A percentile compares a stretch with the other conserved stretches of the same genome.
Conservation (phyloP, 2,888 invertebrate genomes). For the Drosophila eohydei region DNA sequence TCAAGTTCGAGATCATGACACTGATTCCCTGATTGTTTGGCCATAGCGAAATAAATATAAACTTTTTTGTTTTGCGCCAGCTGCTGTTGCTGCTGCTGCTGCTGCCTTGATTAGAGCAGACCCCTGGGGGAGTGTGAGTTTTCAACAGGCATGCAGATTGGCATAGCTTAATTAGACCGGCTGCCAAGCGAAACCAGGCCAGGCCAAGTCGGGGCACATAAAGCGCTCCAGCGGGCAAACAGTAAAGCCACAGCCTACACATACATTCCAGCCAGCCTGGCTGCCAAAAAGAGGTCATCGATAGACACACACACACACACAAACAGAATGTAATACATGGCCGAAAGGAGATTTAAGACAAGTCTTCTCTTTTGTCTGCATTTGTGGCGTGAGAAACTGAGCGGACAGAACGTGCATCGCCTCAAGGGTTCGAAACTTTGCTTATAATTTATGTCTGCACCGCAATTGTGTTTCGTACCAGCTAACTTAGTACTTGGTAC, state of each 20-base stretch:
- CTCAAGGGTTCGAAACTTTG: slow-evolving; percentile 65
- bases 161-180: slow-evolving; percentile 74
- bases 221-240: slow-evolving; percentile 23
- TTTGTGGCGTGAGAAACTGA: slow-evolving; percentile 70
- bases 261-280: slow-evolving; percentile 33
- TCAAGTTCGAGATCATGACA: slow-evolving; percentile 82
- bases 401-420: slow-evolving; percentile 74
- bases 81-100: slow-evolving; percentile 28
- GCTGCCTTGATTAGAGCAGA: slow-evolving; percentile 56
- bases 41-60: slow-evolving; percentile 31
- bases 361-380: slow-evolving; percentile 28
- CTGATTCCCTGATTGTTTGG: slow-evolving; percentile 65
- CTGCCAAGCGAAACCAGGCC: slow-evolving; percentile 53
- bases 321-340: slow-evolving; percentile 37
- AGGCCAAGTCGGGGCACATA: slow-evolving; percentile 14
- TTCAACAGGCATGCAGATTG: slow-evolving; percentile 62
- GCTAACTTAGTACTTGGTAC: slow-evolving; percentile 1
- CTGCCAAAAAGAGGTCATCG: slow-evolving; percentile 70
- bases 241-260: slow-evolving; percentile 39
- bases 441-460: slow-evolving; percentile 71
- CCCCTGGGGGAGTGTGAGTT: slow-evolving; percentile 34
- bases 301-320: slow-evolving; percentile 54
- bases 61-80: slow-evolving; percentile 34
- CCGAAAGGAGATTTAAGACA: slow-evolving; percentile 47
- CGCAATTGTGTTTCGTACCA: slow-evolving; percentile 37